Base-by-base conservation (phyloP, 2,113 vertebrate species). In the Thamnophis sirtalis region DNA sequence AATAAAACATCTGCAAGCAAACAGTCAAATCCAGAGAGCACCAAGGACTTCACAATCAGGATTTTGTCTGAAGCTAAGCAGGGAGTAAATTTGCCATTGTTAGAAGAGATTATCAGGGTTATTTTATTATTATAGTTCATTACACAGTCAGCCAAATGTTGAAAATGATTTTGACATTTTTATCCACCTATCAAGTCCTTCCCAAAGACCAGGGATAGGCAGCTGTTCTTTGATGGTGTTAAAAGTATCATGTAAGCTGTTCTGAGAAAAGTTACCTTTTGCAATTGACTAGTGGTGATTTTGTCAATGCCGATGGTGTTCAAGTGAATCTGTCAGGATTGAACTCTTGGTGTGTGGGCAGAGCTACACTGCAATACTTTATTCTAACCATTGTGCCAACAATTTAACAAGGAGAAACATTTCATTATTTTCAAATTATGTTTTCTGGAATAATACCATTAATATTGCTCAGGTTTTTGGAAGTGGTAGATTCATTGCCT, bases 371-470 rank as follows among this genome's bases (percentile, higher is more conserved):
- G 26, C 10, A 63, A 28, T 63, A 13, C 10, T 63, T 28, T 63
- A 63, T 28, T 63, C 60, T 63, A 63, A 63, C 4, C 26, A 63
- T 4, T n/a, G 60, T 10, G 11, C 60, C 60, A 87, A 50, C 49
- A 68, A 87, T 91, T 84, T 53, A 55, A 11, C 33, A 84, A 84
- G 63, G 33, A 84, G n/a, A 84, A 50, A 90, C 38, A 90, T 43
- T 87, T 87, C 85, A 63, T n/a, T 51, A 13, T 19, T 63, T 91
- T 91, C 90, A 91, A 55, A 68, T 49, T 24, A 68, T 91, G 63
- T 68, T 53, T 63, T 53, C 85, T 87, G 56, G 85, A 87, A 22
- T 87, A 91, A 91, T 91, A 58, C n/a, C 56, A 87, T 91, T 87
- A 91, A 87, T 53, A 28, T 50, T 63, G 84, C 26, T 87, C 22